Percentiles rank a stretch among this genome's conserved stretches.
phyloP scores from a whole-genome alignment of 1,140 invertebrate species.

The Spodoptera frugiperda region DNA sequence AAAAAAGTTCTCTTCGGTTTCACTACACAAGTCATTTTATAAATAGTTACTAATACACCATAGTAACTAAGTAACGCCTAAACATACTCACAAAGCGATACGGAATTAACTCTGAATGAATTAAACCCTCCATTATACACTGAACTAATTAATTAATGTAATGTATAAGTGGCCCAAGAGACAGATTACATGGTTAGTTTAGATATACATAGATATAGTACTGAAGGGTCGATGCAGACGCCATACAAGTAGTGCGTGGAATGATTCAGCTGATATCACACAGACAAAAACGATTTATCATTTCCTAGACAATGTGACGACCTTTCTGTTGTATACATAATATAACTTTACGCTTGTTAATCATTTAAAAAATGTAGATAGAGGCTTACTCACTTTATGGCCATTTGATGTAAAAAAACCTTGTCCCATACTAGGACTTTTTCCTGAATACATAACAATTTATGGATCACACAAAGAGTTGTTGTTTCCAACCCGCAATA shows the following conservation, averaged over 20 bases:
- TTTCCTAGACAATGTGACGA: neutral
- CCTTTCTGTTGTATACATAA: neutral
- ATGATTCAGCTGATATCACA: neutral
- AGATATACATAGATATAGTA: slow-evolving; percentile 1
- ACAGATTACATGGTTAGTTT: slow-evolving; percentile 9
- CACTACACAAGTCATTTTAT: neutral
- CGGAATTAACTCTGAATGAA: slow-evolving; percentile 40
- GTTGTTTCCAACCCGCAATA: too few species aligned
- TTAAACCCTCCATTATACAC: slow-evolving; percentile 30
- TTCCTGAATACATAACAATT: too few species aligned
- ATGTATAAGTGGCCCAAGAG: slow-evolving; percentile 26
- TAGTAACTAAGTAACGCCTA: slow-evolving; percentile 24
- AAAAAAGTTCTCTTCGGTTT: neutral
- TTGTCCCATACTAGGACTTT: too few species aligned
- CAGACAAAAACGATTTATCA: slow-evolving; percentile 1
- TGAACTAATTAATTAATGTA: slow-evolving; percentile 34
- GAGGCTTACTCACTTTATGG: too few species aligned
- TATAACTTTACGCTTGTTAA: too few species aligned
- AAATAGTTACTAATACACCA: neutral
- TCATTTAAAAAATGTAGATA: too few species aligned
- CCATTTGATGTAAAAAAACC: neutral
- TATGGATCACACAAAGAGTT: too few species aligned
- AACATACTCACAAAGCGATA: slow-evolving; percentile 24
- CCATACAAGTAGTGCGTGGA: neutral
- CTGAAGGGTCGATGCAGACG: neutral